Base-by-base conservation (phyloP, 2,797 vertebrate genomes). In the Hoplostethus mediterraneus region DNA sequence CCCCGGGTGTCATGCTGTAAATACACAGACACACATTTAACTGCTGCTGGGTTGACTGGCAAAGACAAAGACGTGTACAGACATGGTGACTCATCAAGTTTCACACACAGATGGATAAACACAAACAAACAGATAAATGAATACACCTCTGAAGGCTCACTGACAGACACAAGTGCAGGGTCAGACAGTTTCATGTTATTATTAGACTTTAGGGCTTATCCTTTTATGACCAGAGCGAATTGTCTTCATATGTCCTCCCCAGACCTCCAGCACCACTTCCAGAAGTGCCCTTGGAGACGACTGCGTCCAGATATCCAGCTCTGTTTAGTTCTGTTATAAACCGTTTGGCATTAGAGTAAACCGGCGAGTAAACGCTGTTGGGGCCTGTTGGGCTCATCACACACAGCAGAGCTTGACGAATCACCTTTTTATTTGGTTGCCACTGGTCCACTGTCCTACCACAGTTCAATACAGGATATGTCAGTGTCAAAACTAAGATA, bases 291-390 rank as follows among this genome's bases (percentile, higher is more conserved):
- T 61, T 21, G 78, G 73, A 63, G 67, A 74, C 70, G 71, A 77
- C 75, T 42, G 63, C 71, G 79, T 63, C 63, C 83, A 83, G 84
- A 83, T 58, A 7, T 33, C 54, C 63, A 14, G 71, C 49, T 89
- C 72, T 93, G 88, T 94, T 92, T 91, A 90, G 74, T 59, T 74
- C 71, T 56, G 73, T n/a, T 14, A 83, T 90, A 88, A 93, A 92
- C 81, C 53, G 16, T 91, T 90, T 88, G 77, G 56, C 71, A 25
- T 84, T 89, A 85, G 36, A 77, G 81, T 91, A 92, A 92, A 93
- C 90, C 57, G 28, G 28, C 28, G 28, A 28, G 3, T 28, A 44
- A 84, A 70, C 16, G 1, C 67, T 77, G 70, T 70, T 45, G 36
- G 68, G 33, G 53, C 40, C 68, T 48, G 65, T 64, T 28, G 53